Percentiles rank a stretch among this genome's conserved stretches.
phyloP scores from a whole-genome alignment of 2,113 vertebrate species.

The Melierax canorus region DNA sequence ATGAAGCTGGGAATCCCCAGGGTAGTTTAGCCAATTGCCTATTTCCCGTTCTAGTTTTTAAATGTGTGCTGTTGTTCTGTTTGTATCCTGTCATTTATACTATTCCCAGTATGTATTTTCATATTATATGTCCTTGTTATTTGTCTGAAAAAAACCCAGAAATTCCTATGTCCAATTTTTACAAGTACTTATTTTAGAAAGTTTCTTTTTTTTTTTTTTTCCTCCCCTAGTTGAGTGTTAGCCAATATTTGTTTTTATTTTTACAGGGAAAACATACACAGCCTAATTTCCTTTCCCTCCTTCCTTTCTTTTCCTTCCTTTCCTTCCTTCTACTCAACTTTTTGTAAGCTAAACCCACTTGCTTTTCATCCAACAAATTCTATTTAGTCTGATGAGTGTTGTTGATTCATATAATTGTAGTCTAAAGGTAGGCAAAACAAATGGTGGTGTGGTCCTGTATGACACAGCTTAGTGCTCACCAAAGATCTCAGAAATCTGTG shows the following conservation, averaged over 20 bases:
- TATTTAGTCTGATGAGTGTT: neutral
- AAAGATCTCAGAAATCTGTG: neutral
- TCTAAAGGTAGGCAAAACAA: neutral
- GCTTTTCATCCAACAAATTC: neutral
- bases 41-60: neutral
- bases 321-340: neutral
- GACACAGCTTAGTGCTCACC: neutral
- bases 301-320: neutral
- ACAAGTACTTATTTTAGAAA: neutral
- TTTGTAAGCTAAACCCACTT: neutral
- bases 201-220: neutral
- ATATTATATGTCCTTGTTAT: neutral
- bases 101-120: neutral
- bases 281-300: neutral
- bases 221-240: fast-evolving
- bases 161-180: neutral
- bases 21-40: neutral
- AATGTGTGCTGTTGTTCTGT: neutral
- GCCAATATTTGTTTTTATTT: neutral
- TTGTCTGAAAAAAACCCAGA: neutral
- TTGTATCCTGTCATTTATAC: neutral
- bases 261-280: neutral
- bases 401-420: neutral
- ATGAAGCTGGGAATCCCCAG: neutral
- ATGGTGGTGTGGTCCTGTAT: neutral